phyloP scores from a whole-genome alignment of 2,797 vertebrate species.

The Chrosomus eos region DNA sequence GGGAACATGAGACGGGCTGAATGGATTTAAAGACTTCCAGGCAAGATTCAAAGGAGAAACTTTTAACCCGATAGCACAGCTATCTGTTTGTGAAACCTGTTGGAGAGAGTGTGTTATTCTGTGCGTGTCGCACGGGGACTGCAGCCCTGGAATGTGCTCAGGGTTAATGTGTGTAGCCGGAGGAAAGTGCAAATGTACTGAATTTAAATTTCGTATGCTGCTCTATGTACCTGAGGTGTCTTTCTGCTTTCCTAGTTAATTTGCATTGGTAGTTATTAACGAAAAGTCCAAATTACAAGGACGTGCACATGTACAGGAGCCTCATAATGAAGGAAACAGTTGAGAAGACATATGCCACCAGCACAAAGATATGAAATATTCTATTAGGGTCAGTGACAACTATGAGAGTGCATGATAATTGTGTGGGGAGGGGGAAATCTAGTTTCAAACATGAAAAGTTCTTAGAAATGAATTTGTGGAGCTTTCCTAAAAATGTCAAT shows the following conservation, averaged over 20 bases:
- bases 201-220: not conserved
- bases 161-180: conserved; percentile 15
- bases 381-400: not conserved
- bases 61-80: conserved; percentile 5
- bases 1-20: conserved; percentile 6
- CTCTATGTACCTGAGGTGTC: not conserved
- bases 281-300: not conserved
- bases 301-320: not conserved
- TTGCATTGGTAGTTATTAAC: not conserved
- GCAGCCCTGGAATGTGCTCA: conserved; percentile 9
- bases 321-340: conserved; percentile 5
- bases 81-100: conserved; percentile 3
- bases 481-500: not conserved
- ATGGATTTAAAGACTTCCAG: conserved; percentile 20
- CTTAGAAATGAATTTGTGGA: not conserved
- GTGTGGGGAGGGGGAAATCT: not conserved
- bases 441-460: not conserved
- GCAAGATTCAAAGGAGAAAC: conserved; percentile 30
- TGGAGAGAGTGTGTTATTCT: not conserved
- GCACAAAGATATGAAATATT: conserved; percentile 2
- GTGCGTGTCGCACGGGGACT: not conserved
- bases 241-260: not conserved
- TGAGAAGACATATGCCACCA: conserved; percentile 1
- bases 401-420: not conserved
- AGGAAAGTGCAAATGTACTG: not conserved